These are phyloP conservation scores for Leucophora obtusa DNA, from an alignment of 2,888 invertebrate species.

Conservation along the genomic window DNA sequence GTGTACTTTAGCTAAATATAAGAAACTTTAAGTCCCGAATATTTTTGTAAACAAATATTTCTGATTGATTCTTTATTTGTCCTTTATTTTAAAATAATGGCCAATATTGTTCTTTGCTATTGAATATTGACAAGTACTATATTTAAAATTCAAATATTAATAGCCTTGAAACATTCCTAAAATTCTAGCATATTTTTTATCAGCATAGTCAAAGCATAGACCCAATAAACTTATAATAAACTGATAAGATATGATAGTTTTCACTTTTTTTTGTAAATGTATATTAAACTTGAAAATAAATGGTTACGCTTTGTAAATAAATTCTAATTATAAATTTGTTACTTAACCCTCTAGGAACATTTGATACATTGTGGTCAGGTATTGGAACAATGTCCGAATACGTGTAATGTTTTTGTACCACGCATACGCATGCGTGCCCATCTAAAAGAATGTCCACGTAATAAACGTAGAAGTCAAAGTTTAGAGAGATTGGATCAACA, in stretches of 20 bases:
- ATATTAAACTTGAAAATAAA: conserved; percentile 6
- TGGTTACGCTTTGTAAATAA: background rate
- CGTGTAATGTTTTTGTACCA: conserved; percentile 85
- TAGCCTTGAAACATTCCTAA: background rate
- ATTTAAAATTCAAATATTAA: no score
- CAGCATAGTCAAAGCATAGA: conserved; percentile 4
- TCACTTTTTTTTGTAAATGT: background rate
- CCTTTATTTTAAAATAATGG: no score
- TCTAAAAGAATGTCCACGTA: conserved; percentile 78
- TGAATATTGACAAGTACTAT: no score
- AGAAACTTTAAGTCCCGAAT: no score
- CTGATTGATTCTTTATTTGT: no score
- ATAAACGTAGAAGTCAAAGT: conserved; percentile 62
- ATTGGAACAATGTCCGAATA: conserved; percentile 84
- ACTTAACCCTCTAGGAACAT: conserved; percentile 80
- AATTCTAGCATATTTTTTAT: background rate
- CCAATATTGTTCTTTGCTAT: no score
- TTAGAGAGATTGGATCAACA: conserved; percentile 70
- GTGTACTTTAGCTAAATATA: no score
- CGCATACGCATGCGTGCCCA: conserved; percentile 83
- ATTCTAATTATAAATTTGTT: background rate
- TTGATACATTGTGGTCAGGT: conserved; percentile 85
- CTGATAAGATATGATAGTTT: conserved; percentile 23
- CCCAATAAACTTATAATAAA: conserved; percentile 1
- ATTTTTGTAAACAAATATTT: no score